Evolutionary conservation across 2,888 invertebrate genomes (phyloP).

Genomic region (Morpho helenor): DNA sequence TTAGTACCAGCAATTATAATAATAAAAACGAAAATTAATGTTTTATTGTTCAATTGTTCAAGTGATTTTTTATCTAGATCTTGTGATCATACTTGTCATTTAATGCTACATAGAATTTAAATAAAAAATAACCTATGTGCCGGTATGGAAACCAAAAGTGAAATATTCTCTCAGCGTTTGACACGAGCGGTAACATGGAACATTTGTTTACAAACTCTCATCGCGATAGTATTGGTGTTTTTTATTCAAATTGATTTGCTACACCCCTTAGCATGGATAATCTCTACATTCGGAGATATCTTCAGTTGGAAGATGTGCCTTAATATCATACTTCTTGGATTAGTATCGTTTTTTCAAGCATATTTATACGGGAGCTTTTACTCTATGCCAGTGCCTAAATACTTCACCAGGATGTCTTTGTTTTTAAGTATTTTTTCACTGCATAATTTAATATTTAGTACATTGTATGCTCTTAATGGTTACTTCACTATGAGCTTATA

Average conservation of each 20-base stretch:
- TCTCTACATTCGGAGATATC: slow-evolving; percentile 77
- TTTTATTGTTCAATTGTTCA: neutral
- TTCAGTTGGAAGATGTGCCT: slow-evolving; percentile 82
- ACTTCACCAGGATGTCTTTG: slow-evolving; percentile 83
- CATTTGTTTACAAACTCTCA: slow-evolving; percentile 74
- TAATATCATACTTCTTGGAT: slow-evolving; percentile 81
- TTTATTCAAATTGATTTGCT: slow-evolving; percentile 81
- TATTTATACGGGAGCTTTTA: slow-evolving; percentile 85
- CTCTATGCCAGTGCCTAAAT: slow-evolving; percentile 79
- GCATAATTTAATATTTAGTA: slow-evolving; percentile 77
- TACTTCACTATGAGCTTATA: slow-evolving; percentile 84
- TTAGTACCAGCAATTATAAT: neutral
- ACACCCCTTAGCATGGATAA: slow-evolving; percentile 83
- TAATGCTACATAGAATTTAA: neutral
- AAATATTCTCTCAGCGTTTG: slow-evolving; percentile 81
- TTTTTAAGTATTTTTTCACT: slow-evolving; percentile 80
- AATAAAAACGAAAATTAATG: neutral
- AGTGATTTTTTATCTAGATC: neutral
- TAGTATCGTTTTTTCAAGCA: slow-evolving; percentile 84
- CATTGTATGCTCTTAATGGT: slow-evolving; percentile 82
- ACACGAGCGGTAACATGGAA: slow-evolving; percentile 80
- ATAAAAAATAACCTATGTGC: slow-evolving; percentile 5
- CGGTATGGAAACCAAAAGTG: slow-evolving; percentile 64
- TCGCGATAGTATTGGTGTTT: slow-evolving; percentile 71
- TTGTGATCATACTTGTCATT: neutral